phyloP scores from a whole-genome alignment of 2,797 vertebrate species.

The Hypotaenidia philippensis region DNA sequence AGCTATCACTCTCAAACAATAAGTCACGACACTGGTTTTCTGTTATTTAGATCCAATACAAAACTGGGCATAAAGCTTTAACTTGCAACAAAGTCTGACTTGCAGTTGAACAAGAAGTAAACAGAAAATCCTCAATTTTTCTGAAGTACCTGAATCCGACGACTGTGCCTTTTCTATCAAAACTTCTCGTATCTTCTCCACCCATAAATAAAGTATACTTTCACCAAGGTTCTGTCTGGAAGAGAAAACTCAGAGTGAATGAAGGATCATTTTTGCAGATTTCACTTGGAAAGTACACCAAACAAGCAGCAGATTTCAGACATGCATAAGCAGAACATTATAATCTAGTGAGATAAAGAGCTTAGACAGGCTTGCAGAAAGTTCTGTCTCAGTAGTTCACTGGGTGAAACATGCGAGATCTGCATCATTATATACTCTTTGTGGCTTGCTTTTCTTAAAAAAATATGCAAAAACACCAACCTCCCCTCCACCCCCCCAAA shows the following conservation, averaged over 20 bases:
- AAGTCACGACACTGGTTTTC: neutral
- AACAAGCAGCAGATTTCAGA: neutral
- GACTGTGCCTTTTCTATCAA: constrained; percentile 87
- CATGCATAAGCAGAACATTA: neutral
- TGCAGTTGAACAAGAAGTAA: neutral
- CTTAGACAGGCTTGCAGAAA: neutral
- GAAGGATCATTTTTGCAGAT: neutral
- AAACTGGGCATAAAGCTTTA: neutral
- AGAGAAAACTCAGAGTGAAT: constrained; percentile 50
- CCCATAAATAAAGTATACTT: constrained; percentile 95
- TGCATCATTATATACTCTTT: neutral
- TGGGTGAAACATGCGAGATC: neutral
- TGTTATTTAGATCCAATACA: neutral
- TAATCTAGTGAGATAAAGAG: neutral
- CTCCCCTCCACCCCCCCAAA: no score
- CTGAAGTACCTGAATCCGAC: constrained; percentile 86
- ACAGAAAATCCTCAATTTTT: neutral
- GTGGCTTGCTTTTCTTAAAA: neutral
- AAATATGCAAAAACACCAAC: no score
- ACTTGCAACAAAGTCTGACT: neutral
- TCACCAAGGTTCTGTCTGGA: constrained; percentile 92
- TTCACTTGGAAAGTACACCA: neutral
- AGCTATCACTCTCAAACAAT: neutral
- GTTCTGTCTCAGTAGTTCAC: neutral
- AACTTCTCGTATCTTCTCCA: constrained; percentile 93